These are phyloP conservation scores for Chrysolina haemoptera DNA, from an alignment of 2,888 invertebrate genomes.

Conservation along the genomic window DNA sequence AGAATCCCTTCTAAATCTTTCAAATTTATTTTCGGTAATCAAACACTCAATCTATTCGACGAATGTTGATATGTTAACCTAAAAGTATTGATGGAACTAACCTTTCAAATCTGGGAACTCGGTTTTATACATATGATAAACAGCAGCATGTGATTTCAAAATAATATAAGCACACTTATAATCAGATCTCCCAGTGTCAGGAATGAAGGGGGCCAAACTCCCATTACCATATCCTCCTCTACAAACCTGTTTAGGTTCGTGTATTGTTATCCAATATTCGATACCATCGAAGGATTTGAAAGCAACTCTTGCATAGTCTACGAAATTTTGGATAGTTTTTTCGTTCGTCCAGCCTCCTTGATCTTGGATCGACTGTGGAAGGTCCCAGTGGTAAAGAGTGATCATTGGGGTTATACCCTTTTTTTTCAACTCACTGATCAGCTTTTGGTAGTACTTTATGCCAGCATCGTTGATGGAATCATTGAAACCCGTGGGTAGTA, in stretches of 20 bases:
- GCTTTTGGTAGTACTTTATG: conserved; percentile 49
- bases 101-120: conserved; percentile 27
- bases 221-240: conserved; percentile 62
- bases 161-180: conserved; percentile 77
- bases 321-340: conserved; percentile 74
- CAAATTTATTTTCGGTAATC: too few relatives aligned
- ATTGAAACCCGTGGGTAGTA: conserved; percentile 74
- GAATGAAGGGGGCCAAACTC: conserved; percentile 69
- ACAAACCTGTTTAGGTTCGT: conserved; percentile 68
- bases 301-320: conserved; percentile 72
- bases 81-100: not conserved
- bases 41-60: too few relatives aligned
- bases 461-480: conserved; percentile 69
- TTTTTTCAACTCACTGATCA: conserved; percentile 36
- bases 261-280: conserved; percentile 72
- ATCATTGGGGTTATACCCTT: conserved; percentile 43
- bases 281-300: conserved; percentile 72
- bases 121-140: conserved; percentile 66
- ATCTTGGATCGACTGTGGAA: conserved; percentile 71
- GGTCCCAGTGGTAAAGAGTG: conserved; percentile 71
- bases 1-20: too few relatives aligned
- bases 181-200: conserved; percentile 72
- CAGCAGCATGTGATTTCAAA: conserved; percentile 76
- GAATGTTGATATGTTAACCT: too few relatives aligned
- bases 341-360: conserved; percentile 78